These are phyloP conservation scores for Timandra comae DNA, from an alignment of 2,888 invertebrate species.

Conservation along the genomic window DNA sequence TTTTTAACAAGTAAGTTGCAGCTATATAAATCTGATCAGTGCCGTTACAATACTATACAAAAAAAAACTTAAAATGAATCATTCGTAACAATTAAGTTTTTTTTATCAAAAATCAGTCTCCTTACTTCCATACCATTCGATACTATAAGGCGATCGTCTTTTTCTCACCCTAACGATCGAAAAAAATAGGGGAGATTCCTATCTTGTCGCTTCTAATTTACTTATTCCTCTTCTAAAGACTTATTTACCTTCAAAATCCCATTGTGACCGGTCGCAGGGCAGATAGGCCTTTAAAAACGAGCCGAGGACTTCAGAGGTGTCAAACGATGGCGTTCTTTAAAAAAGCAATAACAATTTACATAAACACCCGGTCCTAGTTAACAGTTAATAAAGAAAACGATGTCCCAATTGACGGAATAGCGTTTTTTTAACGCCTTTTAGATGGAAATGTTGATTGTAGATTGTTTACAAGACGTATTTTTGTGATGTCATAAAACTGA, in stretches of 20 bases:
- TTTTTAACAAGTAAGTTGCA: no score
- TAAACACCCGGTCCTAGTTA: constrained; percentile 74
- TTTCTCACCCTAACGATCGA: constrained; percentile 63
- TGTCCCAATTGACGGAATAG: constrained; percentile 66
- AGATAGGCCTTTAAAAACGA: constrained; percentile 61
- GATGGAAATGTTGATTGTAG: constrained; percentile 63
- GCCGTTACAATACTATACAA: no score
- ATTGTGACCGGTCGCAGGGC: constrained; percentile 68
- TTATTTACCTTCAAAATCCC: constrained; percentile 82
- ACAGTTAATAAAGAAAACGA: constrained; percentile 75
- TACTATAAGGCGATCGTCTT: constrained; percentile 68
- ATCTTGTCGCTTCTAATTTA: constrained; percentile 88
- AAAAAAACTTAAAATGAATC: no score
- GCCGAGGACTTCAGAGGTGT: constrained; percentile 62
- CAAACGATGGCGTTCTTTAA: constrained; percentile 69
- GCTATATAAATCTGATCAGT: no score
- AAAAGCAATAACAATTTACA: constrained; percentile 77
- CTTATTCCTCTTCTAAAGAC: constrained; percentile 85
- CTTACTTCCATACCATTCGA: constrained; percentile 36
- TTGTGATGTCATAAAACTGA: constrained; percentile 24
- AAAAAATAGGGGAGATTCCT: constrained; percentile 83
- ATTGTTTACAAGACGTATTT: constrained; percentile 65
- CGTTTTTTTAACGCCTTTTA: constrained; percentile 61
- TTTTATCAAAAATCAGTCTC: constrained; percentile 32
- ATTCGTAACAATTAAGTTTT: no score